These are phyloP conservation scores for Sebastes hubbsi DNA, from an alignment of 2,797 vertebrate genomes.

Conservation along the genomic window DNA sequence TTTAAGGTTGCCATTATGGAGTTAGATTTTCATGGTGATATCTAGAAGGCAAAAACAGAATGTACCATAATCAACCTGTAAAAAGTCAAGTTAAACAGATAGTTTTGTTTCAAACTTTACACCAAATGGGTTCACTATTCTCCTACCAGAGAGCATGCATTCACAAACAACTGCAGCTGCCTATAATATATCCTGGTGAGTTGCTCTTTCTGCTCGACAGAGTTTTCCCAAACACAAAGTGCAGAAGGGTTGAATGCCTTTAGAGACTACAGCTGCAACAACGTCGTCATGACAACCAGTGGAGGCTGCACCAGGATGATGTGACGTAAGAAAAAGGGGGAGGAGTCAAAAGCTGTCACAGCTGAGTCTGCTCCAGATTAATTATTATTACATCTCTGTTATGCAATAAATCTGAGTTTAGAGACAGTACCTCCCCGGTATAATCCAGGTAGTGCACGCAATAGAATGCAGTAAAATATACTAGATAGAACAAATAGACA, in stretches of 20 bases:
- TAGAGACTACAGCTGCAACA: neutral
- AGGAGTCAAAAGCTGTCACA: neutral
- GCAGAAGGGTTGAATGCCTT: slow-evolving; percentile 15
- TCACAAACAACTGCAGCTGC: neutral
- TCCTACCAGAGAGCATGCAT: neutral
- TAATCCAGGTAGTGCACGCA: neutral
- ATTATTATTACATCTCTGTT: slow-evolving; percentile 1
- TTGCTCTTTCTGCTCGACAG: neutral
- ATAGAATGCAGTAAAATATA: neutral
- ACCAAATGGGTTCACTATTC: neutral
- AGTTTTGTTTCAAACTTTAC: neutral
- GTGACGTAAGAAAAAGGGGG: slow-evolving; percentile 56
- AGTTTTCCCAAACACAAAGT: neutral
- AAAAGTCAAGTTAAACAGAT: neutral
- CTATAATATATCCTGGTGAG: neutral
- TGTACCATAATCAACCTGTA: neutral
- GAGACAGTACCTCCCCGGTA: neutral
- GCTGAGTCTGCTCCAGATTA: neutral
- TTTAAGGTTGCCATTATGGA: slow-evolving; percentile 38
- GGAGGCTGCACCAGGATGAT: neutral
- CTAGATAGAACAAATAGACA: too few relatives aligned
- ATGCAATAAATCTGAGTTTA: neutral
- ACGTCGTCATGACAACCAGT: slow-evolving; percentile 70
- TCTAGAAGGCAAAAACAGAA: neutral
- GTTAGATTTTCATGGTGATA: neutral